Conservation (phyloP, 2,113 vertebrate species). For the Archocentrus centrarchus region DNA sequence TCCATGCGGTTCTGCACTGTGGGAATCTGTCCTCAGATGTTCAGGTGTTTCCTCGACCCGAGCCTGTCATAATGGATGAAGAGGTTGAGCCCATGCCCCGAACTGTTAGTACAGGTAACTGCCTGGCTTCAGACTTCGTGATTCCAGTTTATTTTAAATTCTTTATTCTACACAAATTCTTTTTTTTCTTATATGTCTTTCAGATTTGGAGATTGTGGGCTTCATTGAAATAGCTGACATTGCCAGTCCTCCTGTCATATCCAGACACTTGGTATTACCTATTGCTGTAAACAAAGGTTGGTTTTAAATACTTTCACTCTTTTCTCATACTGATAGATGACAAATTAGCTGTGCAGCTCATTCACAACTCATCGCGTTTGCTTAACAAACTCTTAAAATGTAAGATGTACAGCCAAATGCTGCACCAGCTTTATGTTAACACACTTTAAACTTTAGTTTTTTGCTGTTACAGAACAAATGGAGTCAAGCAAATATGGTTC, state of each 20-base stretch:
- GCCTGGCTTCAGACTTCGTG: not conserved
- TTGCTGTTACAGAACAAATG: not conserved
- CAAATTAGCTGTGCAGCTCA: not conserved
- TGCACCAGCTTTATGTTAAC: not conserved
- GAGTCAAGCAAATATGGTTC: not conserved
- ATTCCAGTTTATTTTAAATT: not conserved
- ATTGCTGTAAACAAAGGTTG: slow-evolving; percentile 97
- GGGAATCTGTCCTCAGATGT: slow-evolving; percentile 96
- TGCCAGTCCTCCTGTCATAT: slow-evolving; percentile 95
- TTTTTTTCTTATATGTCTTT: not conserved
- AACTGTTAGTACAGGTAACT: slow-evolving; percentile 90
- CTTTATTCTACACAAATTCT: not conserved
- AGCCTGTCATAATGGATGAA: slow-evolving; percentile 92
- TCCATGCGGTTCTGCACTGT: slow-evolving; percentile 95
- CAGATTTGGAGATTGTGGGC: slow-evolving; percentile 96
- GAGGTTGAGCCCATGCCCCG: slow-evolving; percentile 94
- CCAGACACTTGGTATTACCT: slow-evolving; percentile 95
- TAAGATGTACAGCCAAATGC: not conserved
- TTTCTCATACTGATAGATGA: not conserved
- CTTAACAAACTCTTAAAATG: not conserved
- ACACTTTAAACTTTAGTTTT: not conserved
- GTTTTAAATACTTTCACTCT: slow-evolving; percentile 43
- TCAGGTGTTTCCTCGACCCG: slow-evolving; percentile 97
- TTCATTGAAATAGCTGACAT: slow-evolving; percentile 99
- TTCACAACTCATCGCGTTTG: not conserved